A percentile compares a stretch with the other conserved stretches of the same genome.
phyloP scores from a whole-genome alignment of 30 jellyfish, hydroid and myxozoan genomes.

The Catostylus mosaicus region DNA sequence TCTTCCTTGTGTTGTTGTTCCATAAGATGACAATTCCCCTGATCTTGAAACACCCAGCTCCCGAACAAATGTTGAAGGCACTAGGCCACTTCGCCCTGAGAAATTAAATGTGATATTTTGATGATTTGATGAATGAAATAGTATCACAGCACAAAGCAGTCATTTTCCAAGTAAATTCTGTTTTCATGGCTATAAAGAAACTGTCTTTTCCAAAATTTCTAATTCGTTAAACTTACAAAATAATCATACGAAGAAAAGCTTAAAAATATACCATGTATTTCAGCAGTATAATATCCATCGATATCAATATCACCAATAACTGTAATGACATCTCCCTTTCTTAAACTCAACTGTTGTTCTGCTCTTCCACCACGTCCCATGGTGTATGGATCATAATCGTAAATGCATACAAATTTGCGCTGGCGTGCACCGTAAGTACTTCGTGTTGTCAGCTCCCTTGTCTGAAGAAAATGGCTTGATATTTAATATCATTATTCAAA shows the following conservation, averaged over 20 bases:
- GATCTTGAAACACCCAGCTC: conserved; percentile 55
- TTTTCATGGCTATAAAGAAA: neutral
- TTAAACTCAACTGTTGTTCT: conserved; percentile 80
- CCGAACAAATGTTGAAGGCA: conserved; percentile 89
- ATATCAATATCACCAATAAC: conserved; percentile 92
- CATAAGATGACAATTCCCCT: conserved; percentile 38
- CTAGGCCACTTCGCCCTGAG: conserved; percentile 85
- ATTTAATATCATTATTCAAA: too few species aligned
- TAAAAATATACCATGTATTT: conserved; percentile 67
- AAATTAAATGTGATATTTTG: neutral
- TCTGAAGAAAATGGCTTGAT: conserved; percentile 25
- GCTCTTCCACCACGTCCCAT: conserved; percentile 90
- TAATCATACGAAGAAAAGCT: neutral
- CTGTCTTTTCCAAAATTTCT: neutral
- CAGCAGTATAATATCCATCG: conserved; percentile 95
- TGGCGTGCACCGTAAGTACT: conserved; percentile 54
- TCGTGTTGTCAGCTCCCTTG: conserved; percentile 25
- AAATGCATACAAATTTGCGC: conserved; percentile 71
- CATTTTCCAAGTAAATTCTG: neutral
- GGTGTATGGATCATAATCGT: conserved; percentile 94
- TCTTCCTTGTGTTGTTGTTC: conserved; percentile 18
- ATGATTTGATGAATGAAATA: neutral
- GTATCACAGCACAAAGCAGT: too few species aligned
- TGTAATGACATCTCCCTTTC: conserved; percentile 89
- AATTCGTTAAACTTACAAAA: neutral